Percentiles rank a stretch among this genome's conserved stretches.
These are phyloP conservation scores for Caloenas nicobarica DNA, from an alignment of 2,113 vertebrate species.

Conservation along the genomic window DNA sequence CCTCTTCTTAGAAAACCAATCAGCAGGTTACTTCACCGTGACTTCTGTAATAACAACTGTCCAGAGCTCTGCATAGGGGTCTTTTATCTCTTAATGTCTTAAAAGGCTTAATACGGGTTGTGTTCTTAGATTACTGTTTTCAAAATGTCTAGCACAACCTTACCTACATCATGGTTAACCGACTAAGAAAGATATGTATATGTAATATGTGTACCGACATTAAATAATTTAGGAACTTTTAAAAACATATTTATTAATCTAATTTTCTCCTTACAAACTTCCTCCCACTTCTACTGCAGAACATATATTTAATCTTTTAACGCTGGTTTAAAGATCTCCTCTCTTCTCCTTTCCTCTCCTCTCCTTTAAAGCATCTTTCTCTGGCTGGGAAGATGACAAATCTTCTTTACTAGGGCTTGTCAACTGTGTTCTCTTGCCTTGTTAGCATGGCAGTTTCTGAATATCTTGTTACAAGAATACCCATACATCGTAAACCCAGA, in stretches of 20 bases:
- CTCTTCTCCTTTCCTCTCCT: neutral
- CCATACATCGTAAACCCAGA: neutral
- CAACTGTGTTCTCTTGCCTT: neutral
- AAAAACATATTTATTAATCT: neutral
- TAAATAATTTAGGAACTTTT: neutral
- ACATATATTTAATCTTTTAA: neutral
- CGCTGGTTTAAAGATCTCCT: neutral
- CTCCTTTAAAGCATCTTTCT: neutral
- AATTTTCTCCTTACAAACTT: neutral
- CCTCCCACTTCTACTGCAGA: neutral
- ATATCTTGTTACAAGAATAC: neutral
- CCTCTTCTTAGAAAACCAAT: neutral
- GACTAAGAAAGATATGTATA: neutral
- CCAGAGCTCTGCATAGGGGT: neutral
- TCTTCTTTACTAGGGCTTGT: neutral
- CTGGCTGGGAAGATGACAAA: neutral
- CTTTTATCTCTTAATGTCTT: neutral
- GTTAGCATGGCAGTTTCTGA: neutral
- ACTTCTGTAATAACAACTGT: neutral
- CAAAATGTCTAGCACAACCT: neutral
- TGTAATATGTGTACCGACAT: neutral
- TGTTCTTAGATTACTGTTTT: neutral
- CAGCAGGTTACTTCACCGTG: neutral
- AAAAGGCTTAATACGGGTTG: neutral
- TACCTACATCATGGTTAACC: neutral